phyloP scores from a whole-genome alignment of 2,113 vertebrate species.

The Sciurus niger region DNA sequence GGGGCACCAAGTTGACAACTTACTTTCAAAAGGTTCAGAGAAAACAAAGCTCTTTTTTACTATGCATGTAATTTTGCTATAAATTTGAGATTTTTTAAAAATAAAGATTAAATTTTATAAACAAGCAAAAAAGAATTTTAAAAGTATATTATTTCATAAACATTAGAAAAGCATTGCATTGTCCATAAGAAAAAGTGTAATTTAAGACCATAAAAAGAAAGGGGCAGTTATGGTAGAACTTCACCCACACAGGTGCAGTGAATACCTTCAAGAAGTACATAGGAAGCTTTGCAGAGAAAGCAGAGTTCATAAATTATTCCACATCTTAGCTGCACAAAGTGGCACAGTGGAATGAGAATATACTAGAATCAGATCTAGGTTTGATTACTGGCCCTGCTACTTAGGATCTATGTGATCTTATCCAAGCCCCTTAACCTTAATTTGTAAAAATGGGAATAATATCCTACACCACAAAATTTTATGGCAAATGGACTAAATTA shows the following conservation, averaged over 20 bases:
- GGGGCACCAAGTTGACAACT: background rate
- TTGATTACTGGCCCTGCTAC: background rate
- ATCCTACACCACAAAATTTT: background rate
- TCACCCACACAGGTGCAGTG: background rate
- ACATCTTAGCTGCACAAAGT: background rate
- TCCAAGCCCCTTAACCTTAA: background rate
- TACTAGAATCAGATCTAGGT: background rate
- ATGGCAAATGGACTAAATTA: background rate
- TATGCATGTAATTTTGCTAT: background rate
- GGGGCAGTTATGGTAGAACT: background rate
- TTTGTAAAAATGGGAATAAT: background rate
- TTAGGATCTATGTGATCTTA: background rate
- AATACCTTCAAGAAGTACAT: background rate
- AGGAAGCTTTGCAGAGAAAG: background rate
- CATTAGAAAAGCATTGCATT: background rate
- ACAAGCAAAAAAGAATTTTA: background rate
- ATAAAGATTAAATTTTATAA: background rate
- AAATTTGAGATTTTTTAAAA: background rate
- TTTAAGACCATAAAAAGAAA: conserved; percentile 20
- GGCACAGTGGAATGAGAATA: background rate
- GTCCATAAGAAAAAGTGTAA: background rate
- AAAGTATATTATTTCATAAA: conserved; percentile 19
- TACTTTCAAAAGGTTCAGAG: background rate
- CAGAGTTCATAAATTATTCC: background rate
- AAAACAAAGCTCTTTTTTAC: conserved; percentile 3